Conservation (phyloP, 2,797 vertebrate species). For the Sebastes reedi region DNA sequence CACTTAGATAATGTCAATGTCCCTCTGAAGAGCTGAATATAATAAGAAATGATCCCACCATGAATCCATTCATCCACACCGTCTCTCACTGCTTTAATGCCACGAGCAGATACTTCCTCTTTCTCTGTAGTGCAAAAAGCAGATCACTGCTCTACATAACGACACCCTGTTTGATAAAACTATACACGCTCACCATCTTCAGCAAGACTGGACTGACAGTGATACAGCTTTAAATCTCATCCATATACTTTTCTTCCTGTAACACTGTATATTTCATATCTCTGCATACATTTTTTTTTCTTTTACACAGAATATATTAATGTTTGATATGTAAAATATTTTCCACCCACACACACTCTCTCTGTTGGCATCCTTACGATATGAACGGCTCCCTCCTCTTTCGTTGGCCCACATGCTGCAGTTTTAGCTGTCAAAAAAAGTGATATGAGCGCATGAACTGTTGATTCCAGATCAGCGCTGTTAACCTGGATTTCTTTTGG, state of each 20-base stretch:
- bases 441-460: constrained; percentile 7
- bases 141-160: constrained; percentile 22
- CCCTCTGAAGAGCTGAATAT: background rate
- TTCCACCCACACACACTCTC: constrained; percentile 5
- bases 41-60: constrained; percentile 18
- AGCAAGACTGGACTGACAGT: constrained; percentile 20
- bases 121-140: constrained; percentile 62
- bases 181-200: constrained; percentile 16
- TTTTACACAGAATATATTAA: constrained; percentile 51
- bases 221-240: constrained; percentile 45
- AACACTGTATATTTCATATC: constrained; percentile 29
- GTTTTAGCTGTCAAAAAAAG: constrained; percentile 9
- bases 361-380: background rate
- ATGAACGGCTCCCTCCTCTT: background rate
- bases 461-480: constrained; percentile 6
- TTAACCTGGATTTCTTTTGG: background rate
- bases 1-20: background rate
- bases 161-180: constrained; percentile 58
- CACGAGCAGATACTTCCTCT: constrained; percentile 5
- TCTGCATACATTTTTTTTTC: constrained; percentile 31
- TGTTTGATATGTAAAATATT: constrained; percentile 67
- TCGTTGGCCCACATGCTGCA: constrained; percentile 7
- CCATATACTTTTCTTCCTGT: constrained; percentile 31
- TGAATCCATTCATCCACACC: background rate
- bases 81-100: background rate